Conservation (phyloP, 1,140 invertebrate genomes). For the Aphaenogaster floridana region DNA sequence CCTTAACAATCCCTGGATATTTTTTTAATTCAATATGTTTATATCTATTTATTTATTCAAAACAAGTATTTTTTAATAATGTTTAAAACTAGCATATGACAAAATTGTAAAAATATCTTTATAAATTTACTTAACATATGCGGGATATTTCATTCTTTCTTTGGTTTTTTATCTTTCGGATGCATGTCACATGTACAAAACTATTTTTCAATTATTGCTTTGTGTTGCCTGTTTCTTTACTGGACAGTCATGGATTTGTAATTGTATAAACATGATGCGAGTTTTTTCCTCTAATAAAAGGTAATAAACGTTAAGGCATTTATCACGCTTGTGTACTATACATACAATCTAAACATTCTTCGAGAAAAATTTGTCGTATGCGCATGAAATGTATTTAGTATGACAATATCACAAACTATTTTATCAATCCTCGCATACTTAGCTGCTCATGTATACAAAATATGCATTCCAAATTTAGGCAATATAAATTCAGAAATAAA, state of each 20-base stretch:
- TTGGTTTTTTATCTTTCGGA: neutral
- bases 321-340: neutral
- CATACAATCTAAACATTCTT: neutral
- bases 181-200: neutral
- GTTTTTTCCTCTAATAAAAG: neutral
- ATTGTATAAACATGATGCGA: neutral
- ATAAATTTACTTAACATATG: neutral
- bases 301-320: slow-evolving; percentile 26
- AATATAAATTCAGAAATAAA: slow-evolving; percentile 39
- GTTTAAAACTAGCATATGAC: neutral
- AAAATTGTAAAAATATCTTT: neutral
- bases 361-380: slow-evolving; percentile 22
- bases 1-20: neutral
- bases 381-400: slow-evolving; percentile 32
- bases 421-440: slow-evolving; percentile 23
- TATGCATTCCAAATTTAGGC: slow-evolving; percentile 7
- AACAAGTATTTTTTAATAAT: neutral
- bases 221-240: neutral
- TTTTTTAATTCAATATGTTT: neutral
- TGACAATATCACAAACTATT: slow-evolving; percentile 58
- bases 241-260: neutral
- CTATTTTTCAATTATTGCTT: neutral
- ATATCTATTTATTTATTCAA: neutral
- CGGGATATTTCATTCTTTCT: neutral
- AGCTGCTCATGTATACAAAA: slow-evolving; percentile 42